Evolutionary conservation across 2,113 vertebrate genomes (phyloP).

Genomic region (Ctenodactylus gundi): DNA sequence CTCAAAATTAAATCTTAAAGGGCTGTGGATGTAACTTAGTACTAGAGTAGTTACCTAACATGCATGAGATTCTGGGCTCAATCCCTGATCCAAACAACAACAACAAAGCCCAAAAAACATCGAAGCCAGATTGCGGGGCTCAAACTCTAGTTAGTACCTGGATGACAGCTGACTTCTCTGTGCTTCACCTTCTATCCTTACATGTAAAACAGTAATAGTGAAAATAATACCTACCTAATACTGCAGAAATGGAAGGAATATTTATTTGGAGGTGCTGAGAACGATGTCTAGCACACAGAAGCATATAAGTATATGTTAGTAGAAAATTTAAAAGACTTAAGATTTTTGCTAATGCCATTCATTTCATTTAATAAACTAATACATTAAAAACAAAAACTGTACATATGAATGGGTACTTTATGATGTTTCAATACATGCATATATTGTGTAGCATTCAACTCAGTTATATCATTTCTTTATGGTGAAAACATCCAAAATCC

Average conservation of each 20-base stretch:
- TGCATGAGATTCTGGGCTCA: neutral
- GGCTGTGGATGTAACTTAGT: neutral
- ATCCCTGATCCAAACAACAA: neutral
- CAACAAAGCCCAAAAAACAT: neutral
- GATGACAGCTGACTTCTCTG: neutral
- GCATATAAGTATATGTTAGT: neutral
- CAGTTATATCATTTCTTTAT: neutral
- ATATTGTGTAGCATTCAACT: neutral
- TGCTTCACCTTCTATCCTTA: neutral
- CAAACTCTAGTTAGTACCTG: neutral
- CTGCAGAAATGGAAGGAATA: neutral
- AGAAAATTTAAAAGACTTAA: neutral
- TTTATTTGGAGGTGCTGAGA: neutral
- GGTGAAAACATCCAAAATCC: neutral
- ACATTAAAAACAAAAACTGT: neutral
- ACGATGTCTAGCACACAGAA: neutral
- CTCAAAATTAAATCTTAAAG: neutral
- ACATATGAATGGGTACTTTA: neutral
- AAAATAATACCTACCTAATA: neutral
- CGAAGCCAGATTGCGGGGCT: neutral
- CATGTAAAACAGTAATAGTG: neutral
- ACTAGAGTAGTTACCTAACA: neutral
- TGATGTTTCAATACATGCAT: neutral
- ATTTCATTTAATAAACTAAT: neutral
- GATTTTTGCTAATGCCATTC: neutral